Evolutionary conservation across 2,888 invertebrate genomes (phyloP).

Genomic region (Acronicta aceris): DNA sequence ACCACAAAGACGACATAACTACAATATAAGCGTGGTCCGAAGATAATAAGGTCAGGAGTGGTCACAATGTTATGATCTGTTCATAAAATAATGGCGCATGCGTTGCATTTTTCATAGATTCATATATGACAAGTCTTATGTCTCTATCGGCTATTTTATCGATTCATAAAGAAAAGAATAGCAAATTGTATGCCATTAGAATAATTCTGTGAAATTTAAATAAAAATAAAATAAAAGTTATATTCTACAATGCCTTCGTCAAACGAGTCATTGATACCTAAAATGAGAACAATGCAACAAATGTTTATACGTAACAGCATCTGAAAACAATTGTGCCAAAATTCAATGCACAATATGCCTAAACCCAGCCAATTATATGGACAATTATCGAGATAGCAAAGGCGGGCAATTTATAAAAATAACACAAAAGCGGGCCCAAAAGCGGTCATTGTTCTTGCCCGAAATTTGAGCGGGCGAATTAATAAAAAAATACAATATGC

Average conservation of each 20-base stretch:
- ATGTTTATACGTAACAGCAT: slow-evolving; percentile 32
- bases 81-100: neutral
- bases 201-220: neutral
- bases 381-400: slow-evolving; percentile 83
- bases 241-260: slow-evolving; percentile 7
- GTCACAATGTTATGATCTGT: neutral
- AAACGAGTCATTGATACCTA: slow-evolving; percentile 18
- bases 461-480: slow-evolving; percentile 61
- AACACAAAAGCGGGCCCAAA: slow-evolving; percentile 68
- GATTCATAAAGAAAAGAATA: too few species aligned
- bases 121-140: too few species aligned
- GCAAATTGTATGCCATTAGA: neutral
- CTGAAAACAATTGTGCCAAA: slow-evolving; percentile 60
- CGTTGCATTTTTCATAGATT: neutral
- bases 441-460: slow-evolving; percentile 61
- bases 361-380: slow-evolving; percentile 84
- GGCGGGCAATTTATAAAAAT: slow-evolving; percentile 77
- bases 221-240: neutral
- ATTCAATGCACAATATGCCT: slow-evolving; percentile 75
- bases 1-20: slow-evolving; percentile 10
- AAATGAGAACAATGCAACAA: slow-evolving; percentile 25
- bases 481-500: slow-evolving; percentile 71
- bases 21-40: neutral
- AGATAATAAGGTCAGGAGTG: slow-evolving; percentile 4
- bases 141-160: too few species aligned